Evolutionary conservation across 2,888 invertebrate genomes (phyloP), one percentile per base, ranked within the genome.

Genomic region (Drosophila kambysellisi): DNA sequence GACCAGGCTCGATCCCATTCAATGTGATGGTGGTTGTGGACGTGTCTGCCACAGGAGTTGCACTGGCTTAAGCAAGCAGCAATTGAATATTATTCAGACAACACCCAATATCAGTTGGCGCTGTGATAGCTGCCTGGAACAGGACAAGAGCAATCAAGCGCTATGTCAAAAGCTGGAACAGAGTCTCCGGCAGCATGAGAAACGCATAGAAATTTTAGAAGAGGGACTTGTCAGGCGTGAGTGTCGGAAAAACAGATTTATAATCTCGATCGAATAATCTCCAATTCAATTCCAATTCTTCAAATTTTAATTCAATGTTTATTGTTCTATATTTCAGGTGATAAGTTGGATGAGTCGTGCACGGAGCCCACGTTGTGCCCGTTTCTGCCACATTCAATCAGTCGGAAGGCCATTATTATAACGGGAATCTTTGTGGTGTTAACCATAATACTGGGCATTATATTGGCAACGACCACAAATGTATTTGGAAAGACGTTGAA

Each of bases 391-490:
- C 76, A 73, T 15, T 74, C 61, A 29, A 50, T 90, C 51, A 68
- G 79, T 32, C 82, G 80, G 50, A 89, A 76, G 66, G 91, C 87
- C 53, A 57, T 88, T 51, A 52, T 72, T n/a, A 79, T 87, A 57
- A 89, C 91, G 39, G 74, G 62, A 4, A 35, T 65, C 4, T 70
- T 90, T n/a, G 88, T 82, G 11, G 43, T 85, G 17, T 57, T 89
- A 7, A 89, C 83, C 37, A 79, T 88, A 17, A 43, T 89, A 1
- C 67, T 89, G 56, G 90, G 82, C 58, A 76, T 84, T 20, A 63
- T 89, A 48, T 63, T 92, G 69, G 87, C 82, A 30, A 79, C 83
- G 8, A 78, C 86, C n/a, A 88, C 74, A 43, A 79, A 75, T 59
- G 50, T 90, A 20, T 88, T 91, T 72, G 83, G 75, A 57, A 86